Conservation (phyloP, 2,797 vertebrate genomes). For the Clarias pachynema region DNA sequence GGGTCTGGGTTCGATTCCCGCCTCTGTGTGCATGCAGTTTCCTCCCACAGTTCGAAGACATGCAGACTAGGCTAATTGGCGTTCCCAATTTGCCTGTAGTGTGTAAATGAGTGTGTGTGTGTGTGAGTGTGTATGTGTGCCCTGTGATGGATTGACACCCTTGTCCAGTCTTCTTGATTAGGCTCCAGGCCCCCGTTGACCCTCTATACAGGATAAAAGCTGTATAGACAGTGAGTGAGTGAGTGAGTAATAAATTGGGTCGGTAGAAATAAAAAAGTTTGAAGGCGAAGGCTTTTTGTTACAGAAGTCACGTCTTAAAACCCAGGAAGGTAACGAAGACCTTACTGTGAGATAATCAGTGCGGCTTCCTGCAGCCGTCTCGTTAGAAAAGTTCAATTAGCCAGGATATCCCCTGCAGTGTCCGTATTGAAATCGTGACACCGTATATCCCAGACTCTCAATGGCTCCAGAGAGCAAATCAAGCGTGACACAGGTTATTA, state of each 20-base stretch:
- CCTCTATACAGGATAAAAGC: too few species aligned
- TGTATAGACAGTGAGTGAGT: too few species aligned
- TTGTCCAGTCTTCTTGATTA: too few species aligned
- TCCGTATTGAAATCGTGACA: conserved; percentile 22
- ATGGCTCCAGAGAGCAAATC: conserved; percentile 32
- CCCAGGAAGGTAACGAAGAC: conserved; percentile 15
- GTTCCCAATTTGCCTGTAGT: too few species aligned
- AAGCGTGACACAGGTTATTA: conserved; percentile 5
- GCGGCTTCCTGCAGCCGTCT: conserved; percentile 24
- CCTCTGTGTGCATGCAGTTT: too few species aligned
- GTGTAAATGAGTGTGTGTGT: too few species aligned
- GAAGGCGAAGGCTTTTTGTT: background rate
- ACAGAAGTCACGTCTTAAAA: background rate
- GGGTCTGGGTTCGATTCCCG: too few species aligned
- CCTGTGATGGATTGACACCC: too few species aligned
- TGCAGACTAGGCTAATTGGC: too few species aligned
- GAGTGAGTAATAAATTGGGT: background rate
- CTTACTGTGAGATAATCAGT: background rate
- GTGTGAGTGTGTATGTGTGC: too few species aligned
- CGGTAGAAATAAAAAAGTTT: background rate
- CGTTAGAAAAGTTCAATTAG: conserved; percentile 22
- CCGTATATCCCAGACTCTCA: background rate
- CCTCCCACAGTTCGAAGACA: too few species aligned
- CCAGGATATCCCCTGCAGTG: conserved; percentile 15
- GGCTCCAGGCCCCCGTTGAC: too few species aligned